Evolutionary conservation across 2,888 invertebrate genomes (phyloP).

Genomic region (Erebia epiphron): DNA sequence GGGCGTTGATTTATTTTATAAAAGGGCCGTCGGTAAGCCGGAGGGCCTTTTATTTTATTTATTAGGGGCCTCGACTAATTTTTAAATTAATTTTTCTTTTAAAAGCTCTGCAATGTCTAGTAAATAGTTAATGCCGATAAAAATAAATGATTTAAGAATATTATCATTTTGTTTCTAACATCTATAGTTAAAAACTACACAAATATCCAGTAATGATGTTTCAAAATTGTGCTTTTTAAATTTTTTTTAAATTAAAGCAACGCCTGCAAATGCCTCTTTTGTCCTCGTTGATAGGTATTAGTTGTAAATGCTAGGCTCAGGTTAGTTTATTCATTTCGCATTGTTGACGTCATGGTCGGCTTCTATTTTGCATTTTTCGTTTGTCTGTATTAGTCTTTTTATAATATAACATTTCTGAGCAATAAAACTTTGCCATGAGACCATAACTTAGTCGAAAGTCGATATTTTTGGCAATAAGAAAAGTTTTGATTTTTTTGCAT

Average conservation of each 20-base stretch:
- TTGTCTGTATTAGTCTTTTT: not conserved
- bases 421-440: not conserved
- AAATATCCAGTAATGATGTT: too few species aligned
- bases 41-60: not conserved
- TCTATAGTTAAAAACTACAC: too few species aligned
- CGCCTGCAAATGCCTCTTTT: not conserved
- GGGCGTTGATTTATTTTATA: conserved; percentile 1
- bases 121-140: too few species aligned
- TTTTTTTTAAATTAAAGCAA: not conserved
- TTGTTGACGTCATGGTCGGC: conserved; percentile 10
- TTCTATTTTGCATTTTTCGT: conserved; percentile 1
- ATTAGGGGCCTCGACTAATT: not conserved
- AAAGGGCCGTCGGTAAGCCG: not conserved
- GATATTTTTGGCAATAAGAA: not conserved
- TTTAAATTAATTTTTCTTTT: not conserved
- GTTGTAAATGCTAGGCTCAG: conserved; percentile 19
- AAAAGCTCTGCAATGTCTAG: not conserved
- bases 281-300: conserved; percentile 4
- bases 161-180: too few species aligned
- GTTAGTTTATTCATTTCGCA: not conserved
- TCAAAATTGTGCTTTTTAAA: not conserved
- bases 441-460: not conserved
- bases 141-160: too few species aligned
- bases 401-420: not conserved
- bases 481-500: not conserved